Conservation (phyloP, 2,888 invertebrate species). For the Dynastes grantii region DNA sequence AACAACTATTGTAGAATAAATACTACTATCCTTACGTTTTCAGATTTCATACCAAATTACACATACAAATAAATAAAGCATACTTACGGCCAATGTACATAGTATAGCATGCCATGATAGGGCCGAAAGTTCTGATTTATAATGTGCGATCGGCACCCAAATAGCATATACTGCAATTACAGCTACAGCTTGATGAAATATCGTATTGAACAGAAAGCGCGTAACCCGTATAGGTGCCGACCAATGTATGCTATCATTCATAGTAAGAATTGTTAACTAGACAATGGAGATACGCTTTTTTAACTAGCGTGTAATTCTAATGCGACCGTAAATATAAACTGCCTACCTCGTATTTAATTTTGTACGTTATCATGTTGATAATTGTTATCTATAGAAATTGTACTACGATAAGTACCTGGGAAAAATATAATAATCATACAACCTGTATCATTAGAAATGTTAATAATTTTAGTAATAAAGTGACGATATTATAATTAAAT, state of each 20-base stretch:
- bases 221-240: conserved; percentile 51
- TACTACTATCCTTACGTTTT: too few relatives aligned
- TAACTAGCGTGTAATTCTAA: neutral
- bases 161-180: conserved; percentile 54
- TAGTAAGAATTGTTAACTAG: conserved; percentile 13
- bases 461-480: neutral
- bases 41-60: too few relatives aligned
- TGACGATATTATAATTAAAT: neutral
- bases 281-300: neutral
- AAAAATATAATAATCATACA: neutral
- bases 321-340: conserved; percentile 5
- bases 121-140: conserved; percentile 6
- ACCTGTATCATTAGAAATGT: neutral
- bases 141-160: conserved; percentile 55
- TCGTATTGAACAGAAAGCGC: conserved; percentile 53
- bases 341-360: neutral
- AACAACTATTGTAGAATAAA: too few relatives aligned
- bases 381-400: conserved; percentile 23
- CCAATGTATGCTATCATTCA: conserved; percentile 46
- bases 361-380: conserved; percentile 20
- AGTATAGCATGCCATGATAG: conserved; percentile 65
- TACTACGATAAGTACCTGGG: neutral
- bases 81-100: conserved; percentile 66
- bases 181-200: conserved; percentile 57
- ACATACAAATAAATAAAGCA: neutral